Base-by-base conservation (phyloP, 1,140 invertebrate genomes). In the Hypsibius dujardini region DNA sequence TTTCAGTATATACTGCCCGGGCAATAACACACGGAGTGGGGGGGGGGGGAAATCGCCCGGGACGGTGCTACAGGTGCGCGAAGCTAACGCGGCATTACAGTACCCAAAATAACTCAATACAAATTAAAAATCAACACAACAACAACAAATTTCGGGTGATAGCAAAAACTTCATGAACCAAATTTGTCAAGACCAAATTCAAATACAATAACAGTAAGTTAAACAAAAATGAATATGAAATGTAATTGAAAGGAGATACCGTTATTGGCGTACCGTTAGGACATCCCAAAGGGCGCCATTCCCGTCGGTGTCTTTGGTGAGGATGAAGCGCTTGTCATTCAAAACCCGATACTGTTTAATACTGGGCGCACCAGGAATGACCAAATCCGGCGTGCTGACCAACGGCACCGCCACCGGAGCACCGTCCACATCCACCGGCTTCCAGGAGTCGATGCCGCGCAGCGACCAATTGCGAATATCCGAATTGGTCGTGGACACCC, bases 261-360 rank as follows among this genome's bases (percentile, higher is more conserved):
- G 7, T 59, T 56, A 14, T 70, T 56, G 2, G 56, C 40, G 76
- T 79, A 85, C 86, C 77, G 90, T 90, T 72, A 99, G 81, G n/a
- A 98, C 92, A 82, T 99, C 95, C 81, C 92, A 99, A 15, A 98
- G 78, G n/a, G 89, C 87, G 69, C 98, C 92, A 81, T 92, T 91
- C 73, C 91, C 87, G 73, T 93, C 90, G 0, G 92, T 93, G 80
- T 99, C 96, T 81, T 94, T 94, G 2, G 95, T 98, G 69, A 99
- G 79, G 75, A 99, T 89, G 78, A 95, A 90, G 74, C 96, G 82
- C 80, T 95, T 97, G 76, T 98, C 95, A 79, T 98, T 98, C 67
- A 98, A 81, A 67, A 98, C 87, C 70, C 87, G 86, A 79, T 89
- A 94, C 76, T 93, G 88, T 76, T 89, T 85, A 74, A 97, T 93